Evolutionary conservation across 1,140 invertebrate genomes (phyloP).

Genomic region (Drosophila melanica): DNA sequence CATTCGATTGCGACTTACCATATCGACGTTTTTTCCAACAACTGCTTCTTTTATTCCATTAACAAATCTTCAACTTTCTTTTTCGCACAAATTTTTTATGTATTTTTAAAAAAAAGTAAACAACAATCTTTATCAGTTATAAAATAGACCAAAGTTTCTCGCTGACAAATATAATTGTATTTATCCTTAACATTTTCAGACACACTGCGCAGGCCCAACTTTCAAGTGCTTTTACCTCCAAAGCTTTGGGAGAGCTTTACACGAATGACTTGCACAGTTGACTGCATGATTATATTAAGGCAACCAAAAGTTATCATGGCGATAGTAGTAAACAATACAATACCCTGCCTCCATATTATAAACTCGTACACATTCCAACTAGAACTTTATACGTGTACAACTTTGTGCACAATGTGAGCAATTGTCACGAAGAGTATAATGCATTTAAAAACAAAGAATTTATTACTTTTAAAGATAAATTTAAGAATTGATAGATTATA

Average conservation of each 20-base stretch:
- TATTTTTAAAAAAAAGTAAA: conserved; percentile 31
- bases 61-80: neutral
- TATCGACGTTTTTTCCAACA: conserved; percentile 42
- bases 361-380: no score
- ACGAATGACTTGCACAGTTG: conserved; percentile 13
- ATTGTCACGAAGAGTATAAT: no score
- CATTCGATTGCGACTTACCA: conserved; percentile 52
- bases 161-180: conserved; percentile 74
- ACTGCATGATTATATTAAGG: neutral
- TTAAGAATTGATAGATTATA: no score
- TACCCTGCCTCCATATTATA: neutral
- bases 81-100: conserved; percentile 29
- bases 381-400: no score
- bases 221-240: conserved; percentile 24
- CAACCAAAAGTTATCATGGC: neutral
- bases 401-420: no score
- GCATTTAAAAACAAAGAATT: no score
- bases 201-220: conserved; percentile 53
- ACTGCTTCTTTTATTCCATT: conserved; percentile 33
- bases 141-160: conserved; percentile 64
- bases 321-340: neutral
- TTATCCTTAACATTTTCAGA: conserved; percentile 71
- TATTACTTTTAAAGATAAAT: no score
- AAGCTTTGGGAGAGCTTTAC: conserved; percentile 39
- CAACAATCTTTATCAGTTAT: conserved; percentile 48